These are phyloP conservation scores for Trichomycterus rosablanca DNA, from an alignment of 2,113 vertebrate species.

Conservation along the genomic window DNA sequence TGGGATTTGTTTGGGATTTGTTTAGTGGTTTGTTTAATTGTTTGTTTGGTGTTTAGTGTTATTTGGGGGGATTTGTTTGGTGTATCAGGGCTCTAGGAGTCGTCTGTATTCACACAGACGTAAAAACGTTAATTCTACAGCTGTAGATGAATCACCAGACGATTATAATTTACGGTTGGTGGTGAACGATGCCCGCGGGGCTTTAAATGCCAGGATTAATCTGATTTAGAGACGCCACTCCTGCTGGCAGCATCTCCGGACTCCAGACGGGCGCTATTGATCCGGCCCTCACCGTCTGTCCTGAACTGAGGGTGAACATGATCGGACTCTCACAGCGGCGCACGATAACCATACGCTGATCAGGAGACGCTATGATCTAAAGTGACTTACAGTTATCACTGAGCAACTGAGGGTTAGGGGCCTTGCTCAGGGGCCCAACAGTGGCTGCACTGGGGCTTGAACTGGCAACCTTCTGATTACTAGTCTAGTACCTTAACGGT, in stretches of 20 bases:
- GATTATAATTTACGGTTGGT: conserved; percentile 4
- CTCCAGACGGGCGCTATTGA: conserved; percentile 6
- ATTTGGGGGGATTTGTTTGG: too few species aligned
- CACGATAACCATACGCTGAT: conserved; percentile 49
- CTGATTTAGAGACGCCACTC: conserved; percentile 15
- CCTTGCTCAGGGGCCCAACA: too few species aligned
- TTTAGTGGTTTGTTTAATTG: background rate
- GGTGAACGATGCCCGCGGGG: conserved; percentile 2
- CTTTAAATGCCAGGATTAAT: conserved; percentile 16
- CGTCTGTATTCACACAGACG: background rate
- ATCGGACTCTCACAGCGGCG: conserved; percentile 13
- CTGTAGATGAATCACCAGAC: conserved; percentile 13
- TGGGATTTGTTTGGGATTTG: too few species aligned
- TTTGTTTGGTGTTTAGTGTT: too few species aligned
- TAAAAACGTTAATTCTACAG: background rate
- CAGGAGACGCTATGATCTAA: too few species aligned
- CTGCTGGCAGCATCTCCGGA: background rate
- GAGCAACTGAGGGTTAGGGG: too few species aligned
- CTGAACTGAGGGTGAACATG: conserved; percentile 5
- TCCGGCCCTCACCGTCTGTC: background rate
- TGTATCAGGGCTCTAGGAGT: too few species aligned
- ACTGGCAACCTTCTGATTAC: too few species aligned
- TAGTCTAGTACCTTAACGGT: too few species aligned
- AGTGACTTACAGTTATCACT: too few species aligned
- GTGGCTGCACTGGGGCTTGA: too few species aligned